These are phyloP conservation scores for Drosophila sechellia DNA, from an alignment of 1,140 invertebrate genomes.

Conservation along the genomic window DNA sequence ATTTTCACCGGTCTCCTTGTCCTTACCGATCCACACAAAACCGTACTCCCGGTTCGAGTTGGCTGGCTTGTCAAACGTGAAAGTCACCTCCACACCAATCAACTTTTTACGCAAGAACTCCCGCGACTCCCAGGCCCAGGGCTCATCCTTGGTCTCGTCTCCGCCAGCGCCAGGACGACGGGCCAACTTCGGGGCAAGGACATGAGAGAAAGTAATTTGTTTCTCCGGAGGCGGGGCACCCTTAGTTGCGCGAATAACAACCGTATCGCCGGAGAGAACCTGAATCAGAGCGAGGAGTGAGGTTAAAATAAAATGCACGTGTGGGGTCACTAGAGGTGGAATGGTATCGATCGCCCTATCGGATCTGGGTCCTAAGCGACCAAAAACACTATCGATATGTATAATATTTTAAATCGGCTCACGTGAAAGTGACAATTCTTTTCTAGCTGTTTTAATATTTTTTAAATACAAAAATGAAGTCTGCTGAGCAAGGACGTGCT, in stretches of 20 bases:
- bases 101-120: conserved; percentile 97
- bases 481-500: neutral
- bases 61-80: conserved; percentile 89
- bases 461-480: too few species aligned
- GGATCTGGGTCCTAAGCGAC: neutral
- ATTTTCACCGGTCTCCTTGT: conserved; percentile 91
- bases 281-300: conserved; percentile 80
- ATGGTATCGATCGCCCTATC: conserved; percentile 4
- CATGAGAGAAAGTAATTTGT: conserved; percentile 94
- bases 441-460: neutral
- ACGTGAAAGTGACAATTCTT: neutral
- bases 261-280: conserved; percentile 95
- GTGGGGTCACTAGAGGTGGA: conserved; percentile 19
- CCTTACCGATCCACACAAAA: conserved; percentile 93
- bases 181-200: conserved; percentile 96
- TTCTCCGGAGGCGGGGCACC: conserved; percentile 95
- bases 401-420: neutral
- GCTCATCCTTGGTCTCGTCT: conserved; percentile 94
- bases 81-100: conserved; percentile 94
- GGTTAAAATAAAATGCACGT: conserved; percentile 59
- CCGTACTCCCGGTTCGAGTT: conserved; percentile 95
- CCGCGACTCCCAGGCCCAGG: conserved; percentile 98
- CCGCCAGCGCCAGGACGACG: conserved; percentile 88
- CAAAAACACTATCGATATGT: conserved; percentile 14
- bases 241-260: conserved; percentile 93